Conservation (phyloP, 2,113 vertebrate genomes). For the Gnathonemus longibarbis region DNA sequence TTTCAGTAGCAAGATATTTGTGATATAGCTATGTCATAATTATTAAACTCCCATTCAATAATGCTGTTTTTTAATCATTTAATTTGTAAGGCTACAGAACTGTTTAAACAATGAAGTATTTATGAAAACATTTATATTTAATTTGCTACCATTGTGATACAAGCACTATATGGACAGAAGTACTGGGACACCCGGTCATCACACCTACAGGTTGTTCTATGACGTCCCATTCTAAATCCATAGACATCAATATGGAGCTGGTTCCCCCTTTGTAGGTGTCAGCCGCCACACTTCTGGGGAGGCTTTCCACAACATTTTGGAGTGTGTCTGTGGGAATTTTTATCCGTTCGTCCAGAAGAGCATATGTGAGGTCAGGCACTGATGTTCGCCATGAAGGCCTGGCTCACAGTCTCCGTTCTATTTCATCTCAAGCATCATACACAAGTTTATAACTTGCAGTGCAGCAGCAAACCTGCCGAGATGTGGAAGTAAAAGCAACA, state of each 20-base stretch:
- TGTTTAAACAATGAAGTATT: background rate
- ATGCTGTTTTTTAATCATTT: background rate
- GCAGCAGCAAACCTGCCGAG: too few relatives aligned
- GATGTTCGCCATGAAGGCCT: background rate
- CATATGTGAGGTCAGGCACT: background rate
- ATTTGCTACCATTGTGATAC: background rate
- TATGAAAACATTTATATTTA: background rate
- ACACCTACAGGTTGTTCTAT: background rate
- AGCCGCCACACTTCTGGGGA: background rate
- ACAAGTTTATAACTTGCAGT: too few relatives aligned
- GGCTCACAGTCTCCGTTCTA: background rate
- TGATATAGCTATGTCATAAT: background rate
- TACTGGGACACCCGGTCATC: background rate
- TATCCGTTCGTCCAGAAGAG: background rate
- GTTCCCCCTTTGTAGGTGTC: background rate
- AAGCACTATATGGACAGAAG: background rate
- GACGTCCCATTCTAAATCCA: background rate
- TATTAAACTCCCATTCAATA: background rate
- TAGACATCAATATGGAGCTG: background rate
- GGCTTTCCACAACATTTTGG: background rate
- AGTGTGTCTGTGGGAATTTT: background rate
- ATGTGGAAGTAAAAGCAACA: too few relatives aligned
- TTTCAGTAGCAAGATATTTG: background rate
- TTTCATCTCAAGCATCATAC: background rate
- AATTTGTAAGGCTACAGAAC: background rate